Evolutionary conservation across 2,113 vertebrate species (phyloP).

Genomic region (Tautogolabrus adspersus): DNA sequence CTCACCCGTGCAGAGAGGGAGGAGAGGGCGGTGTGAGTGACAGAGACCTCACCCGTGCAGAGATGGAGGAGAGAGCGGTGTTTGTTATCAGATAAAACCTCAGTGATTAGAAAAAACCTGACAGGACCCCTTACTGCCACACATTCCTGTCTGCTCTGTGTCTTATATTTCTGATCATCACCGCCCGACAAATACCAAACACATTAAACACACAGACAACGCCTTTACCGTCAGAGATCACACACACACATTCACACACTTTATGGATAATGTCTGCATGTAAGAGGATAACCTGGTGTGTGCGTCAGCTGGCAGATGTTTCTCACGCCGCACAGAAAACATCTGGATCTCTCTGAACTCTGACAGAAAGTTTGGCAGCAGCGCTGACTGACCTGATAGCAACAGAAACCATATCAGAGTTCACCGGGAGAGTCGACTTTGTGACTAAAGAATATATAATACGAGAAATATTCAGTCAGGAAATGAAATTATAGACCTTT

Average conservation of each 20-base stretch:
- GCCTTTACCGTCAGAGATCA: not conserved
- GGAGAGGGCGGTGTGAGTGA: not conserved
- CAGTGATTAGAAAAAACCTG: constrained; percentile 29
- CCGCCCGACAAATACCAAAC: not conserved
- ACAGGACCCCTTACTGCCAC: constrained; percentile 26
- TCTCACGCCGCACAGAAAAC: constrained; percentile 12
- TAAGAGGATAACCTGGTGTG: constrained; percentile 7
- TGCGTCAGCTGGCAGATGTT: constrained; percentile 20
- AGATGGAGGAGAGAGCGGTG: not conserved
- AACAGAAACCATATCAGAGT: not conserved
- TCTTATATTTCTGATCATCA: constrained; percentile 6
- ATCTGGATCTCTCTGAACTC: constrained; percentile 30
- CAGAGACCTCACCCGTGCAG: not conserved
- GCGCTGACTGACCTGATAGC: not conserved
- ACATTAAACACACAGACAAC: not conserved
- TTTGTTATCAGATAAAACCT: not conserved
- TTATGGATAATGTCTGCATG: not conserved
- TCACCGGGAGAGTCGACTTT: not conserved
- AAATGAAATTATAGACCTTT: not conserved
- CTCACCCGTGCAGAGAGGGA: too few relatives aligned
- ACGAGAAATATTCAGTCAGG: not conserved
- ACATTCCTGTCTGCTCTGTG: constrained; percentile 22
- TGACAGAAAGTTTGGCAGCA: constrained; percentile 15
- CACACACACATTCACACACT: not conserved
- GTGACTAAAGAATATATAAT: too few relatives aligned